Evolutionary conservation across 2,113 vertebrate genomes (phyloP).

Genomic region (Boulengerochromis microlepis): DNA sequence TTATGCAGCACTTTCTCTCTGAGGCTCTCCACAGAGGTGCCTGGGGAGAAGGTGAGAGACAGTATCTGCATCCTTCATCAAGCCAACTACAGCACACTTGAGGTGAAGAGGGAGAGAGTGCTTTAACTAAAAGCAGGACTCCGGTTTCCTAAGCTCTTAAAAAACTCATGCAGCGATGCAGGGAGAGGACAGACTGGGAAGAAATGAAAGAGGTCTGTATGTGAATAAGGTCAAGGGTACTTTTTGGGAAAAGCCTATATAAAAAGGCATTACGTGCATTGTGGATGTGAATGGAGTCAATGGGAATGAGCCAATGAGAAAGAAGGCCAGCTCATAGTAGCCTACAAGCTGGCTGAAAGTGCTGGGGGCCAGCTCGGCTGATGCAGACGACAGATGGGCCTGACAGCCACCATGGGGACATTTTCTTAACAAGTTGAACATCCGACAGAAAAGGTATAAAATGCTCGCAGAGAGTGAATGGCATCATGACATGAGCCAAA

Average conservation of each 20-base stretch:
- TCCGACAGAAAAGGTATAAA: not conserved
- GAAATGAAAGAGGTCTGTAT: not conserved
- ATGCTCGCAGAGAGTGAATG: not conserved
- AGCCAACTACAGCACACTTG: not conserved
- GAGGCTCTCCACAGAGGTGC: slow-evolving; percentile 12
- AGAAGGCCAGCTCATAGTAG: not conserved
- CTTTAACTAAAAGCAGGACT: slow-evolving; percentile 22
- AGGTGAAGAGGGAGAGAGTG: slow-evolving; percentile 11
- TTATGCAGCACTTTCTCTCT: slow-evolving; percentile 39
- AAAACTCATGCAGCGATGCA: not conserved
- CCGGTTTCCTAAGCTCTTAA: not conserved
- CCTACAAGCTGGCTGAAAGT: not conserved
- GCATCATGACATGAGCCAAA: not conserved
- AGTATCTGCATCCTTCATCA: slow-evolving; percentile 6
- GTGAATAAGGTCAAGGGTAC: slow-evolving; percentile 42
- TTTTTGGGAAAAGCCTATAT: slow-evolving; percentile 4
- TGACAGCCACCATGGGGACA: not conserved
- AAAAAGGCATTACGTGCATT: slow-evolving; percentile 6
- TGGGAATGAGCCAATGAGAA: not conserved
- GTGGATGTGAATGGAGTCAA: slow-evolving; percentile 23
- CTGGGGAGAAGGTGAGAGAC: slow-evolving; percentile 23
- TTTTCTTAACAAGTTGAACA: not conserved
- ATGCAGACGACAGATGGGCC: slow-evolving; percentile 11
- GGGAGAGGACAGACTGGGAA: not conserved
- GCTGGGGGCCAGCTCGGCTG: not conserved